Conservation (phyloP, 2,888 invertebrate genomes). For the Caenorhabditis doughertyi region DNA sequence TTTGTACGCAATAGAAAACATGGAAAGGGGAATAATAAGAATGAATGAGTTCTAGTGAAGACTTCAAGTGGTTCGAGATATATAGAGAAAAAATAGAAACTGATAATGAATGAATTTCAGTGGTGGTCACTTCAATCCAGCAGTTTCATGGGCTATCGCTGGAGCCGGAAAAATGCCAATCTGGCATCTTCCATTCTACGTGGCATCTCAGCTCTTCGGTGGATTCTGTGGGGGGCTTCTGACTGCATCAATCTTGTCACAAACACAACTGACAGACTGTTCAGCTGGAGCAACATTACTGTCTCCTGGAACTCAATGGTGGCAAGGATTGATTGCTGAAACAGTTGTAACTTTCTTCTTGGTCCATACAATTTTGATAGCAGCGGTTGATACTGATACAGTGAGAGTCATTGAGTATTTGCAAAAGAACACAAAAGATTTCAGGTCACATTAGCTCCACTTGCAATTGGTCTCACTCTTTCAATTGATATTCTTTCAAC, state of each 20-base stretch:
- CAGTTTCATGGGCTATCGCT: conserved; percentile 83
- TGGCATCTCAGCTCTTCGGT: conserved; percentile 82
- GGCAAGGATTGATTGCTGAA: conserved; percentile 79
- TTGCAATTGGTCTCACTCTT: conserved; percentile 84
- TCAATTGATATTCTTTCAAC: conserved; percentile 83
- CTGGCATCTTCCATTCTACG: conserved; percentile 80
- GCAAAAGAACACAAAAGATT: background rate
- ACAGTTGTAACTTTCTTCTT: conserved; percentile 82
- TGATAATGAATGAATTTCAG: conserved; percentile 72
- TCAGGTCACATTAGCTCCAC: conserved; percentile 81
- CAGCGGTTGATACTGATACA: conserved; percentile 82
- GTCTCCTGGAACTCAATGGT: conserved; percentile 61
- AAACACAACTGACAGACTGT: conserved; percentile 49
- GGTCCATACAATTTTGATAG: conserved; percentile 83
- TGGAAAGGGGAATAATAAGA: background rate
- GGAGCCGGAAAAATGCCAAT: conserved; percentile 80
- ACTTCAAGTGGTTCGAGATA: background rate
- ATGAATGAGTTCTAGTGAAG: background rate
- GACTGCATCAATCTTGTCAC: conserved; percentile 70
- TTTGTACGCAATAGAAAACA: conserved; percentile 35
- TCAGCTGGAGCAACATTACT: conserved; percentile 72
- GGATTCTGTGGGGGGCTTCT: conserved; percentile 81
- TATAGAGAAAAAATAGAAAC: background rate
- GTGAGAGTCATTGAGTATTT: background rate
- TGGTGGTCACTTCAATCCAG: conserved; percentile 84